A percentile compares a stretch with the other conserved stretches of the same genome.
phyloP scores from a whole-genome alignment of 2,888 invertebrate species.

The Sinhomidia bicolor region DNA sequence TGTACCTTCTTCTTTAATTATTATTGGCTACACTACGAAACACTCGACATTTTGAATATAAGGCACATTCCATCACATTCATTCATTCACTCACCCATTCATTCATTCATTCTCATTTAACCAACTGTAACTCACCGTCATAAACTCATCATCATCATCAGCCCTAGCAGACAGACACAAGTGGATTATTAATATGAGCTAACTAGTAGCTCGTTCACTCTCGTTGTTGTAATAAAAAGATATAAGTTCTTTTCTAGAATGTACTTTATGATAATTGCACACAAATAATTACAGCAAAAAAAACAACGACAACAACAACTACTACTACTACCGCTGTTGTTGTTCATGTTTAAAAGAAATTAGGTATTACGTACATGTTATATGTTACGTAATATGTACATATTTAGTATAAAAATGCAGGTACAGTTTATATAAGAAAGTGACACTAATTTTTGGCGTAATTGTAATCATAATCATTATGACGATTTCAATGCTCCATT shows the following conservation, averaged over 20 bases:
- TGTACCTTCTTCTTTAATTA: conserved; percentile 37
- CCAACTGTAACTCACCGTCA: conserved; percentile 32
- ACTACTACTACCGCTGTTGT: neutral
- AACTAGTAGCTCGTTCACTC: conserved; percentile 28
- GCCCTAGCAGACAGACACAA: neutral
- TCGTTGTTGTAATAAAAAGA: conserved; percentile 28
- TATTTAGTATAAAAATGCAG: conserved; percentile 56
- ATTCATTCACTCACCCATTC: conserved; percentile 51
- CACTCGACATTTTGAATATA: conserved; percentile 36
- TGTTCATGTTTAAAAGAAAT: conserved; percentile 20
- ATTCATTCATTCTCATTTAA: conserved; percentile 26
- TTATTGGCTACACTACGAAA: neutral
- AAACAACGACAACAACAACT: conserved; percentile 14
- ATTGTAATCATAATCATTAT: conserved; percentile 64
- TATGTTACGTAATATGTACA: neutral
- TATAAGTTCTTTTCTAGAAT: conserved; percentile 47
- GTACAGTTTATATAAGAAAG: conserved; percentile 68
- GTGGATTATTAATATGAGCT: neutral
- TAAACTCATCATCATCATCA: conserved; percentile 1
- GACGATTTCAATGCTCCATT: conserved; percentile 68
- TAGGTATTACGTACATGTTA: conserved; percentile 48
- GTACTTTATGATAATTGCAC: conserved; percentile 67
- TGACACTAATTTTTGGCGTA: conserved; percentile 74
- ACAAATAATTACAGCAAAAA: conserved; percentile 40
- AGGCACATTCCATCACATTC: conserved; percentile 51